Percentiles rank a stretch among this genome's conserved stretches.
phyloP scores from a whole-genome alignment of 23 tunicate genomes.

The Oikopleura albicans region DNA sequence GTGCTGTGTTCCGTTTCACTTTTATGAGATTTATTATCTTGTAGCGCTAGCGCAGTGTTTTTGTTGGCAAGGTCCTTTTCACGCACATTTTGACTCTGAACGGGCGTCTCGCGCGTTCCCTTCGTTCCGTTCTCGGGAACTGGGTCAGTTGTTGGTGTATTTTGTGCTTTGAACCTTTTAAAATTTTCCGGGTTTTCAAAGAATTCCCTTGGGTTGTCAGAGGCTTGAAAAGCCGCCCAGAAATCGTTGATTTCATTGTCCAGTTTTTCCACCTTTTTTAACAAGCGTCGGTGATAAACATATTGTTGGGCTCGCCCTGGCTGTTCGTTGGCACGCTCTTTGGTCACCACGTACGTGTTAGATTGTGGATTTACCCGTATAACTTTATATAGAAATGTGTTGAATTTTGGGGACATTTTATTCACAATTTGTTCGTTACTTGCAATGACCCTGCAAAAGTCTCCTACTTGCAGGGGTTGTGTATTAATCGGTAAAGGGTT shows the following conservation, averaged over 20 bases:
- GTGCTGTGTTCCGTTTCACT: too few species aligned
- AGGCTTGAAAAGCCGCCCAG: neutral
- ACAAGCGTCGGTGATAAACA: neutral
- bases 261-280: neutral
- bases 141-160: too few species aligned
- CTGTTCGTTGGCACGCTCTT: neutral
- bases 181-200: too few species aligned
- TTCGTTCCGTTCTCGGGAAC: too few species aligned
- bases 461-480: neutral
- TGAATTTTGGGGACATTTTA: neutral
- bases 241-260: neutral
- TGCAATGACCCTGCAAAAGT: neutral
- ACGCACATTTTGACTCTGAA: too few species aligned
- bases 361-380: neutral
- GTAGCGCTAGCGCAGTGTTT: too few species aligned
- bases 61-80: too few species aligned
- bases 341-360: neutral
- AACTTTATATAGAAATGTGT: neutral
- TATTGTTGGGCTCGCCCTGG: neutral
- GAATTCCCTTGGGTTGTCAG: too few species aligned
- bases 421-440: neutral
- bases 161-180: too few species aligned
- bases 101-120: too few species aligned
- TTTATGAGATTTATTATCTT: too few species aligned
- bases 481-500: too few species aligned